Evolutionary conservation across 2,113 vertebrate species (phyloP), one percentile per base, ranked within the genome.

Genomic region (Pluvialis apricaria): DNA sequence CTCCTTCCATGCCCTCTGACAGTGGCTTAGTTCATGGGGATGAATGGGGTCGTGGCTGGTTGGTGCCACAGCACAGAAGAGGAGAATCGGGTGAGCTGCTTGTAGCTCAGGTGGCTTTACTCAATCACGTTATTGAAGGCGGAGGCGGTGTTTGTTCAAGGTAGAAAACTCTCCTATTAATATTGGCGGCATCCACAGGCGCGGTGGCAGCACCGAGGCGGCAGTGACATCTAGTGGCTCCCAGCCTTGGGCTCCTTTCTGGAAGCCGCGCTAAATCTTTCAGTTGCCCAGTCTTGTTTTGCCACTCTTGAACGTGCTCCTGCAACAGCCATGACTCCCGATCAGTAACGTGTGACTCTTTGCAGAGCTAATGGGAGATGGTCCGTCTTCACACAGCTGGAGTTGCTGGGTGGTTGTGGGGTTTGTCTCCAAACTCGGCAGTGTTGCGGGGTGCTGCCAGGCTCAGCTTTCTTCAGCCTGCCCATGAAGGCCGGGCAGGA

Each of bases 211-310:
- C 6, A 34, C 90, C 47, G 86, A 55, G 73, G 19, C 88, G 73
- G 95, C 84, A 96, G 95, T 95, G 97, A 96, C 97, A 97, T 92
- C 97, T 98, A 97, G 97, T 93, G 97, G 97, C 86, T 80, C 24
- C 52, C 5, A 52, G 60, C 87, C 88, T 40, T 20, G 90, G 68
- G 85, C 81, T 83, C 62, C 45, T 44, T 32, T 24, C 52, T 6
- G 1, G 32, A 9, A 81, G 76, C 78, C 40, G 6, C 4, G 1
- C 29, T 15, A 17, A 3, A 5, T 6, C 78, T 18, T 9, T 62
- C 54, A 2, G 11, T 8, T 29, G 83, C 64, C 81, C 40, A 0
- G 2, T 36, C 40, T 29, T 16, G 28, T 22, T 54, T 6, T 38
- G 84, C 14, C 34, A 2, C n/a, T 55, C 77, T 13, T 5, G 40